Percentiles rank a stretch among this genome's conserved stretches.
Evolutionary conservation across 2,888 invertebrate species (phyloP).

Genomic region (Ashinkailepas kermadecensis): DNA sequence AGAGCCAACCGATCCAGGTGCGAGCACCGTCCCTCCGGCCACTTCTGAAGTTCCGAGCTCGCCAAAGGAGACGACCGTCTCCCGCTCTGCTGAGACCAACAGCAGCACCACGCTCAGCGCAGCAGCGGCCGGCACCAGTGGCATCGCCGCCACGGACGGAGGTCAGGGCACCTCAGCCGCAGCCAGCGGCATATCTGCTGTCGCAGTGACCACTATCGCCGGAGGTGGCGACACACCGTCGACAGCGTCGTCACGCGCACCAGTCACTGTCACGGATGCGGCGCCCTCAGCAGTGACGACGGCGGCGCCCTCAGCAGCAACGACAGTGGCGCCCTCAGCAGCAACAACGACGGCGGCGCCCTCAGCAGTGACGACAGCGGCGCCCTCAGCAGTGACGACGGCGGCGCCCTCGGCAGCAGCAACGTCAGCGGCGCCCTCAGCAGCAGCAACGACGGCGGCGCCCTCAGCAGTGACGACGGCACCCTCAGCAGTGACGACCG

Average conservation of each 20-base stretch:
- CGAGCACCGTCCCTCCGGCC: background rate
- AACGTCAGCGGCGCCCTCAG: background rate
- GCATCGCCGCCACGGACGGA: background rate
- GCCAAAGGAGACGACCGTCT: background rate
- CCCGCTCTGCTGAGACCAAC: background rate
- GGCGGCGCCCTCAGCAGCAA: background rate
- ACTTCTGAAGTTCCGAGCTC: background rate
- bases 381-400: background rate
- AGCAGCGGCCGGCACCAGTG: background rate
- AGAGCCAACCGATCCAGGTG: background rate
- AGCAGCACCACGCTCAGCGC: background rate
- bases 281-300: background rate
- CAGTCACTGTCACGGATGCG: background rate
- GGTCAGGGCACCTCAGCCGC: background rate
- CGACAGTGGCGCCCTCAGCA: background rate
- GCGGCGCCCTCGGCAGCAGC: background rate
- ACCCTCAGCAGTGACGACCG: no score
- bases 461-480: no score
- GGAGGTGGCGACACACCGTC: no score
- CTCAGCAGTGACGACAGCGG: background rate
- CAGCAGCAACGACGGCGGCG: no score
- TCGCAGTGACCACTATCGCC: no score
- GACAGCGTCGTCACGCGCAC: no score
- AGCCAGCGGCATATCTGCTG: background rate
- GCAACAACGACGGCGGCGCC: background rate